Percentiles rank a stretch among this genome's conserved stretches.
Conservation (phyloP, 2,797 vertebrate genomes). For the Oreochromis grahami region DNA sequence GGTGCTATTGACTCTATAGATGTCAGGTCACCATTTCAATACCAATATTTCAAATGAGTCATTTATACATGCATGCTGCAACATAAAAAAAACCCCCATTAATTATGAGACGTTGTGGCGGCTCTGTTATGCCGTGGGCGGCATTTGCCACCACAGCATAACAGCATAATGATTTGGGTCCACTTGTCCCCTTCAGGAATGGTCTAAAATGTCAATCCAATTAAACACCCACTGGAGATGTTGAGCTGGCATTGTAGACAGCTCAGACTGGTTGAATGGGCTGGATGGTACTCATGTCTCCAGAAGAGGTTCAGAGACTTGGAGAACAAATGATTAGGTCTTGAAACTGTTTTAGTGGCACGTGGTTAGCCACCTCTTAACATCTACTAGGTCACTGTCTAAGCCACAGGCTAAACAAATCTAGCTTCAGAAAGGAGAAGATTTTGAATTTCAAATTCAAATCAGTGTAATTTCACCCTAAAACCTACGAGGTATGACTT, state of each 20-base stretch:
- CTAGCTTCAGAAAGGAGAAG: not conserved
- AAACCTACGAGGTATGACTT: not conserved
- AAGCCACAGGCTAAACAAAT: not conserved
- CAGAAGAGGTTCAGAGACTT: not conserved
- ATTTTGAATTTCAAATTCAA: not conserved
- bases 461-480: not conserved
- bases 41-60: not conserved
- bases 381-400: not conserved
- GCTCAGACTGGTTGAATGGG: not conserved
- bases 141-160: not conserved
- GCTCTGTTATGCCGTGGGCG: not conserved
- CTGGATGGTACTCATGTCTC: not conserved
- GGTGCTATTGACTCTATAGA: not conserved
- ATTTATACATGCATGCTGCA: not conserved
- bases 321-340: not conserved
- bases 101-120: not conserved
- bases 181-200: not conserved
- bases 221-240: not conserved
- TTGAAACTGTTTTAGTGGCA: not conserved
- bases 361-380: not conserved
- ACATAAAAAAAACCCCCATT: fast-evolving
- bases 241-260: not conserved
- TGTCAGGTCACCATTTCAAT: not conserved
- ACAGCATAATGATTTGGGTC: not conserved
- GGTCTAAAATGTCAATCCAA: not conserved